Evolutionary conservation across 2,113 vertebrate genomes (phyloP).

Genomic region (Romanogobio albipinnatus): DNA sequence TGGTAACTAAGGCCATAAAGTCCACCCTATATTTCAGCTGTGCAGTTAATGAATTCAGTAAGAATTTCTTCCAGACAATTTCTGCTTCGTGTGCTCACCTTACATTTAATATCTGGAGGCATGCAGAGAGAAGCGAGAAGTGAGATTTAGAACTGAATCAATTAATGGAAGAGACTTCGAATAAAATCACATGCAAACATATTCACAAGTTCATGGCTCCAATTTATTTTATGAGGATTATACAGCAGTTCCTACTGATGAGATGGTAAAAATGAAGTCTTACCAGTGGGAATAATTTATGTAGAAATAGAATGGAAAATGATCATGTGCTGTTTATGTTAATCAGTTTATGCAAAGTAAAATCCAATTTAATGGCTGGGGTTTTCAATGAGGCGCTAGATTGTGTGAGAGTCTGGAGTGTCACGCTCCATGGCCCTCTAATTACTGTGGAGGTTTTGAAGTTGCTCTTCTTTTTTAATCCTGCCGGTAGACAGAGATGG

Average conservation of each 20-base stretch:
- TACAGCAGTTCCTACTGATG: background rate
- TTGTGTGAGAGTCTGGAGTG: constrained; percentile 18
- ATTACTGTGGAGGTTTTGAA: constrained; percentile 40
- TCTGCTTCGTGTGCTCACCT: background rate
- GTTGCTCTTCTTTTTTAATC: constrained; percentile 12
- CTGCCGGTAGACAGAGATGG: background rate
- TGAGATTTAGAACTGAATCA: constrained; percentile 1
- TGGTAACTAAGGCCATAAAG: background rate
- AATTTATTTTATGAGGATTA: background rate
- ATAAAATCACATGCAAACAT: background rate
- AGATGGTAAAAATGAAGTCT: background rate
- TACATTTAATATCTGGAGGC: background rate
- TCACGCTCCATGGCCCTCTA: background rate
- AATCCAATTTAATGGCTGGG: constrained; percentile 48
- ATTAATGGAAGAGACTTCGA: background rate
- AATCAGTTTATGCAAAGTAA: constrained; percentile 35
- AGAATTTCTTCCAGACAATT: background rate
- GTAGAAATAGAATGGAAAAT: constrained; percentile 26
- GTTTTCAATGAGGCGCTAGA: background rate
- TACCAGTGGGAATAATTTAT: background rate
- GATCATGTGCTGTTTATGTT: constrained; percentile 39
- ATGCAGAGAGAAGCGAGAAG: background rate
- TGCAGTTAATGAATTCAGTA: background rate
- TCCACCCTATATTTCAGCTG: background rate
- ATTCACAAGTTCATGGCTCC: background rate